A percentile compares a stretch with the other conserved stretches of the same genome.
These are phyloP conservation scores for Aplysina aerophoba DNA, from an alignment of 37 sponge, comb jelly and placozoan genomes.

Conservation along the genomic window DNA sequence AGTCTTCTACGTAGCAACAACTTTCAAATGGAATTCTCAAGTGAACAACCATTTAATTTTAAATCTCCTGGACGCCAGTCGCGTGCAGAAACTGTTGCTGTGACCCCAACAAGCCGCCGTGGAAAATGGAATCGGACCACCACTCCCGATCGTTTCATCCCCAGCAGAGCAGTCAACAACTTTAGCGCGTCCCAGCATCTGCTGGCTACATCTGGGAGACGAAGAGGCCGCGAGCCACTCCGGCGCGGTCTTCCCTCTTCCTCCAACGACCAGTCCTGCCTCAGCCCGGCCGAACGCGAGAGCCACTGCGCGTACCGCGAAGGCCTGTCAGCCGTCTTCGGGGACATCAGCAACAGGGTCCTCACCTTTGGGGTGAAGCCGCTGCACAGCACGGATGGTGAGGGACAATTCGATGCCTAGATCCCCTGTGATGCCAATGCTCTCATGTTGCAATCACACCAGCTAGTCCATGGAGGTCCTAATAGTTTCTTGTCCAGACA, in stretches of 20 bases:
- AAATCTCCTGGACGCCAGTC: slow-evolving; percentile 6
- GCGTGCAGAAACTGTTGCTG: background rate
- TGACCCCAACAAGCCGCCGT: slow-evolving; percentile 7
- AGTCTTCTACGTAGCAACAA: no score
- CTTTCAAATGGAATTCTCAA: slow-evolving; percentile 12
- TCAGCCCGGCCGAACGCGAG: slow-evolving; percentile 2
- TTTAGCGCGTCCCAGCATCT: slow-evolving; percentile 49
- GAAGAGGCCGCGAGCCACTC: background rate
- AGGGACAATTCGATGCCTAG: background rate
- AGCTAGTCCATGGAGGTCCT: no score
- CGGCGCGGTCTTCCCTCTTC: no score
- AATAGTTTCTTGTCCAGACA: no score
- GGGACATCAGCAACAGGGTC: slow-evolving; percentile 20
- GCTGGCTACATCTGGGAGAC: background rate
- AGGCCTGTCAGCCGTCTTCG: background rate
- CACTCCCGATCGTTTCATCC: slow-evolving; percentile 69
- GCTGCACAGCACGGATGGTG: slow-evolving; percentile 5
- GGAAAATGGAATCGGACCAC: slow-evolving; percentile 21
- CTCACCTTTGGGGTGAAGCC: slow-evolving; percentile 9
- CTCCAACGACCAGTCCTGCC: background rate
- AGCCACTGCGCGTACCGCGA: background rate
- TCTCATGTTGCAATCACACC: no score
- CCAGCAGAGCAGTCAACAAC: slow-evolving; percentile 59
- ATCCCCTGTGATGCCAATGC: no score
- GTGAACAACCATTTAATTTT: background rate